Base-by-base conservation (phyloP, 2,797 vertebrate genomes). In the Parauchenoglanis punctatus region DNA sequence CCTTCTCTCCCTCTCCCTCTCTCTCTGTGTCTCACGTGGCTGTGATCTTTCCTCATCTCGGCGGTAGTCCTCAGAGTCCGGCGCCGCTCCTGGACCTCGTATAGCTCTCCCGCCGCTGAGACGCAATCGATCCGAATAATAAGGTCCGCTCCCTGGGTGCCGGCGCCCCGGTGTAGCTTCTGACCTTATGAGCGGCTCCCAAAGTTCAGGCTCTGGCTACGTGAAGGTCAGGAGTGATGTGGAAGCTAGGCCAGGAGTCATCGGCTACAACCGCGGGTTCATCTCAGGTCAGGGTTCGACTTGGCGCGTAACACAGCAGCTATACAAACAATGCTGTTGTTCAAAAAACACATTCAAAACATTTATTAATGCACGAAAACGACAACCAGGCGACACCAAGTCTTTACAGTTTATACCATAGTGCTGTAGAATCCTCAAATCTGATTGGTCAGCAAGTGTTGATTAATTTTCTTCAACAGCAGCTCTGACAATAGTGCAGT, bases 51-150 rank as follows among this genome's bases (percentile, higher is more conserved):
- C 17, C 63, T 78, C 91, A 58, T 86, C 70, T 72, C 87, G 49
- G 85, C 86, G 85, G 89, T 92, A 93, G 92, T 95, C 94, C 91
- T 93, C 78, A 87, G 92, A 93, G 93, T 90, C 83, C 89, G 59
- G 85, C 82, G 85, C 88, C 90, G 90, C 89, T 86, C 72, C 78
- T 85, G 88, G 89, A 91, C 93, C 90, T 92, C 90, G 76, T 88
- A 83, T 90, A 85, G 85, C 89, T 58, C 91, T 93, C 90, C 90
- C 81, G 83, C 87, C 87, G 87, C 88, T 88, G 78, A 92, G 85
- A 73, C 88, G 44, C 92, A 92, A 95, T 95, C 90, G 91, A 95
- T 95, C 93, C 86, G 91, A 92, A 95, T 93, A 94, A 95, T 95
- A 93, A 92, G 89, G 92, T 91, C 90, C 93, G 92, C 93, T 94